Evolutionary conservation across 2,888 invertebrate species (phyloP).

Genomic region (Nysson spinosus): DNA sequence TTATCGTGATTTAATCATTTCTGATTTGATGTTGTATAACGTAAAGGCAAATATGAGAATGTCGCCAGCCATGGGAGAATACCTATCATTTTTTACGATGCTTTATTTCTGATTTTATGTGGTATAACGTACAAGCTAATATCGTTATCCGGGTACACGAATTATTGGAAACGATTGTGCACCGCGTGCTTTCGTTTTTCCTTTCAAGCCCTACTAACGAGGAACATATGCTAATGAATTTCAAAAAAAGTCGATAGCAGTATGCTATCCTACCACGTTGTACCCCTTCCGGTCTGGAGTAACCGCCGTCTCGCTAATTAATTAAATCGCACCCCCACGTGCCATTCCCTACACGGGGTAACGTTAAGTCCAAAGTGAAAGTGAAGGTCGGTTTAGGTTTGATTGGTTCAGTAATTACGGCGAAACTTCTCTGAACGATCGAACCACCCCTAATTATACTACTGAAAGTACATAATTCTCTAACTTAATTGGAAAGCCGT

Average conservation of each 20-base stretch:
- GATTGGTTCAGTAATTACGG: constrained; percentile 45
- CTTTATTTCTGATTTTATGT: too few species aligned
- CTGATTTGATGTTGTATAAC: too few species aligned
- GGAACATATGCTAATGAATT: neutral
- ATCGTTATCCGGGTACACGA: too few species aligned
- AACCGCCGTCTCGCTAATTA: constrained; percentile 47
- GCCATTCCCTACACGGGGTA: constrained; percentile 17
- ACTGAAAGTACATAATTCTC: neutral
- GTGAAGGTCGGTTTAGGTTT: constrained; percentile 40
- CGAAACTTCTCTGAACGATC: constrained; percentile 13
- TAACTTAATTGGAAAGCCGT: too few species aligned
- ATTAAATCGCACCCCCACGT: constrained; percentile 48
- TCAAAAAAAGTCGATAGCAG: constrained; percentile 33
- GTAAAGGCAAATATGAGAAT: too few species aligned
- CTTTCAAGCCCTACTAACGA: too few species aligned
- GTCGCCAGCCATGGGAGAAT: too few species aligned
- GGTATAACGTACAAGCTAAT: too few species aligned
- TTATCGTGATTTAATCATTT: too few species aligned
- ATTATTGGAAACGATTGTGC: too few species aligned
- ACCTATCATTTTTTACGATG: too few species aligned
- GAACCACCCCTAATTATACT: constrained; percentile 5
- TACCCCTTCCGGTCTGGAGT: constrained; percentile 32
- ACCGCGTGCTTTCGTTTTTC: too few species aligned
- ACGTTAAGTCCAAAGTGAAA: constrained; percentile 26
- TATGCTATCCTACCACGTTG: constrained; percentile 15